Conservation (phyloP, 2,797 vertebrate species). For the Nannoperca australis region DNA sequence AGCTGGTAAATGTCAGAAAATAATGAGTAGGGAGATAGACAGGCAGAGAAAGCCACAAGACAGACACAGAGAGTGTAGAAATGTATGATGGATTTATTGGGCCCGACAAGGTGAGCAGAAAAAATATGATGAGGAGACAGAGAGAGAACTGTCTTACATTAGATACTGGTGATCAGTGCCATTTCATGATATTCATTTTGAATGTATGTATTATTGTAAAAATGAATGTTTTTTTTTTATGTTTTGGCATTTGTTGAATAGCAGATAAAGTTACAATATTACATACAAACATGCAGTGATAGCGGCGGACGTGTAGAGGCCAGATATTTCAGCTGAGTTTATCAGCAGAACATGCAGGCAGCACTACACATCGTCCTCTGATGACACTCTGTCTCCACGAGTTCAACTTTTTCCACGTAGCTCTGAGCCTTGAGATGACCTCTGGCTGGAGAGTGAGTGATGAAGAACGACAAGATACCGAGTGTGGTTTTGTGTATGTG, state of each 20-base stretch:
- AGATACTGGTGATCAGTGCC: background rate
- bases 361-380: conserved; percentile 18
- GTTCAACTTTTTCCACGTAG: conserved; percentile 37
- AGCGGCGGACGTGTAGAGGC: background rate
- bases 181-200: background rate
- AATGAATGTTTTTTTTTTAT: background rate
- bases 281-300: background rate
- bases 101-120: conserved; percentile 11
- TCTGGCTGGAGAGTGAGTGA: conserved; percentile 20
- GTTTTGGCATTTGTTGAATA: background rate
- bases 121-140: conserved; percentile 5
- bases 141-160: conserved; percentile 25
- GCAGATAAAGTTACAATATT: background rate
- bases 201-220: background rate
- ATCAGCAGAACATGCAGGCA: conserved; percentile 45
- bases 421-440: conserved; percentile 44
- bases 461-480: conserved; percentile 11
- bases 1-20: conserved; percentile 57
- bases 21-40: conserved; percentile 57
- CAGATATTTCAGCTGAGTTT: conserved; percentile 6
- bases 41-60: conserved; percentile 31
- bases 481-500: no score
- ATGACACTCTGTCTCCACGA: conserved; percentile 19
- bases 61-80: conserved; percentile 2
- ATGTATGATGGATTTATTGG: conserved; percentile 46